Evolutionary conservation across 2,888 invertebrate genomes (phyloP).

Genomic region (Oscheius sp.): DNA sequence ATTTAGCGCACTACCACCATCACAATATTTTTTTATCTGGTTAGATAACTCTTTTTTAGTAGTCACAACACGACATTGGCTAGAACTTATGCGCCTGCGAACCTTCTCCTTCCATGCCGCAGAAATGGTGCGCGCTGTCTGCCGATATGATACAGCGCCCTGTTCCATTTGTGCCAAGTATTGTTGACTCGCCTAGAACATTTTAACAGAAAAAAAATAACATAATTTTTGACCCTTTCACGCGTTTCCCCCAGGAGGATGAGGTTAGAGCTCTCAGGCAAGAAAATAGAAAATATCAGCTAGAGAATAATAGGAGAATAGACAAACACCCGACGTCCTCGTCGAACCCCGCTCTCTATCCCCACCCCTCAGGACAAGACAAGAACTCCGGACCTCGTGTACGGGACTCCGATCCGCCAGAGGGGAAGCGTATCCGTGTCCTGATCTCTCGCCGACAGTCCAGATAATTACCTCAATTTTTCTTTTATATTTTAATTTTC

Average conservation of each 20-base stretch:
- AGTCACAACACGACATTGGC: slow-evolving; percentile 2
- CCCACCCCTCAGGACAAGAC: slow-evolving; percentile 1
- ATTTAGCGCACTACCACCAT: neutral
- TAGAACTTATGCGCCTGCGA: neutral
- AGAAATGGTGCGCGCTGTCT: slow-evolving; percentile 71
- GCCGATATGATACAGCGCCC: slow-evolving; percentile 72
- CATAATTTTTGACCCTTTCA: neutral
- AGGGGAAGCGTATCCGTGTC: slow-evolving; percentile 2
- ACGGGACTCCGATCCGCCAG: slow-evolving; percentile 13
- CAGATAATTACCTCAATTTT: slow-evolving; percentile 14
- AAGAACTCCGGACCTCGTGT: slow-evolving; percentile 19
- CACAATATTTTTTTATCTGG: neutral
- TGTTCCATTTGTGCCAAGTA: slow-evolving; percentile 48
- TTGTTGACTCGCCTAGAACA: slow-evolving; percentile 18
- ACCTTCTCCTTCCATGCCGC: slow-evolving; percentile 67
- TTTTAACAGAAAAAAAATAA: neutral
- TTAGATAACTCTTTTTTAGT: neutral
- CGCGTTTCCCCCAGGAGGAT: neutral
- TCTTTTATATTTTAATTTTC: neutral
- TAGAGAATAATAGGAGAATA: neutral
- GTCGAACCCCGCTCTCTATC: slow-evolving; percentile 1
- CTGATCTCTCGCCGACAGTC: slow-evolving; percentile 13
- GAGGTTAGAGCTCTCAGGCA: neutral
- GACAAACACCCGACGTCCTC: slow-evolving; percentile 16
- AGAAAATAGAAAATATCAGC: neutral